phyloP scores from a whole-genome alignment of 2,113 vertebrate genomes.

The Pampusana beccarii region DNA sequence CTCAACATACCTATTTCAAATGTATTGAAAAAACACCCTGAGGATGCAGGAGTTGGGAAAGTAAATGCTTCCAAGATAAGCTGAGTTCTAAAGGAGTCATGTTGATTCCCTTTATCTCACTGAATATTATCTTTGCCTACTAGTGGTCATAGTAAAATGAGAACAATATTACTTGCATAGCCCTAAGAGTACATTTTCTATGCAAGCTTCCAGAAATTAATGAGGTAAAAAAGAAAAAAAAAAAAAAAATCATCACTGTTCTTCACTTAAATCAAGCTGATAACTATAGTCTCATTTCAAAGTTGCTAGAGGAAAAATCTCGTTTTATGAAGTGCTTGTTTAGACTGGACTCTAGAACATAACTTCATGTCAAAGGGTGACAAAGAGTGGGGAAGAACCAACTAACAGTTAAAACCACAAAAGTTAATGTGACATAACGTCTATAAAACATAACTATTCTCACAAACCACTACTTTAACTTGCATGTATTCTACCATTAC shows the following conservation, averaged over 20 bases:
- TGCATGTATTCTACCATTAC: neutral
- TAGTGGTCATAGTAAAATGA: neutral
- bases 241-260: neutral
- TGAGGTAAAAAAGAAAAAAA: neutral
- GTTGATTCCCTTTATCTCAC: neutral
- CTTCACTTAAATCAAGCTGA: neutral
- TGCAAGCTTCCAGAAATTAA: neutral
- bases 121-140: neutral
- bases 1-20: neutral
- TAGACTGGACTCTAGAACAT: neutral
- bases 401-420: neutral
- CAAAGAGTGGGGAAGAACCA: neutral
- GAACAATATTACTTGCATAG: neutral
- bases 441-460: neutral
- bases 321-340: neutral
- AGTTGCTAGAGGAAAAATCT: neutral
- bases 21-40: neutral
- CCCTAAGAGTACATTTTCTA: neutral
- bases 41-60: neutral
- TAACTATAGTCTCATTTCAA: neutral
- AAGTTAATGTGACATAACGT: neutral
- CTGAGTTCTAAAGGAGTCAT: neutral
- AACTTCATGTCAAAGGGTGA: neutral
- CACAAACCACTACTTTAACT: neutral
- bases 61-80: neutral